These are phyloP conservation scores for Mythimna vitellina DNA, from an alignment of 2,888 invertebrate species.

Conservation along the genomic window DNA sequence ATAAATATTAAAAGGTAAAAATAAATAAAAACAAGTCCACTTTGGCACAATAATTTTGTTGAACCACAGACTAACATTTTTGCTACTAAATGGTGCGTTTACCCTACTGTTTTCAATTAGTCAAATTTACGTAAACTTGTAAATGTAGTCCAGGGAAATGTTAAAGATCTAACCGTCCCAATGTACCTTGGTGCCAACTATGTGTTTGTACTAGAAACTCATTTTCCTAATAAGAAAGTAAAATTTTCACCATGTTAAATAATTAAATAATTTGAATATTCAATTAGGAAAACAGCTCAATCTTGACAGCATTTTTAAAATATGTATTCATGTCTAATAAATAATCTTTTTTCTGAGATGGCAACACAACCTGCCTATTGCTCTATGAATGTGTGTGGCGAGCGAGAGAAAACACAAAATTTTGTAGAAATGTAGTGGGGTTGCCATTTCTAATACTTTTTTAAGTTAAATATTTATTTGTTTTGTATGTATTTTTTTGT, in stretches of 20 bases:
- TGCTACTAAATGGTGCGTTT: conserved; percentile 24
- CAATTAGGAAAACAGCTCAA: conserved; percentile 51
- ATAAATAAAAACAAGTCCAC: neutral
- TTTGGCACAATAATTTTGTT: neutral
- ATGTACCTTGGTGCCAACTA: conserved; percentile 73
- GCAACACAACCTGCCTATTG: conserved; percentile 8
- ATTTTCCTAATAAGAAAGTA: conserved; percentile 1
- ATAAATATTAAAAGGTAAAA: conserved; percentile 1
- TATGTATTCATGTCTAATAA: conserved; percentile 7
- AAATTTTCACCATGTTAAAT: conserved; percentile 12
- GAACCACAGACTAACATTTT: conserved; percentile 10
- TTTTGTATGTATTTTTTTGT: too few species aligned
- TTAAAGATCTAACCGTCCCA: conserved; percentile 47
- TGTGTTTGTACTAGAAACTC: conserved; percentile 27
- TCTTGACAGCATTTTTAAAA: conserved; percentile 45
- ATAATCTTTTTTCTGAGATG: conserved; percentile 13
- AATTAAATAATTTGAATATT: conserved; percentile 10
- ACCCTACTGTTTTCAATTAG: conserved; percentile 19
- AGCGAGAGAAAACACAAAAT: conserved; percentile 4
- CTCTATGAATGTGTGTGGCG: neutral
- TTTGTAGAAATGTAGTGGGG: neutral
- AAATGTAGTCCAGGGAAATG: conserved; percentile 8
- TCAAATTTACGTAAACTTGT: conserved; percentile 30
- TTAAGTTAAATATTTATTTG: neutral
- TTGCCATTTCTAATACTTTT: conserved; percentile 16